Evolutionary conservation across 2,888 invertebrate genomes (phyloP).

Genomic region (Lithophane semibrunnea): DNA sequence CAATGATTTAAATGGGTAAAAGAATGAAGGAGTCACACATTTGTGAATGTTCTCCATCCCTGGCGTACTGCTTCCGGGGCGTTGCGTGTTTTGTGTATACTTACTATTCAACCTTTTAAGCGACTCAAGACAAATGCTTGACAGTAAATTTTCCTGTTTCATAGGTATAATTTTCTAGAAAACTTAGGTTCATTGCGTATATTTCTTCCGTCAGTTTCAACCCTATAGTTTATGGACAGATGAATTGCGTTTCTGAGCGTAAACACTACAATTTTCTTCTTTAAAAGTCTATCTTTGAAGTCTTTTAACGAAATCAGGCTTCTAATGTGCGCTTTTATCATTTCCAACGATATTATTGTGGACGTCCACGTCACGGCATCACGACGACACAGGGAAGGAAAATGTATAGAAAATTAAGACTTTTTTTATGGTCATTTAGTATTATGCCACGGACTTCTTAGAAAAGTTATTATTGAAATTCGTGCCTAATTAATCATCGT

Average conservation of each 20-base stretch:
- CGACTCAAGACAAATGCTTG: conserved; percentile 39
- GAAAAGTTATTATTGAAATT: too few species aligned
- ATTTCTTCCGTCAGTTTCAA: conserved; percentile 37
- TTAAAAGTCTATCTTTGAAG: background rate
- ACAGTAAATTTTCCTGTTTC: conserved; percentile 40
- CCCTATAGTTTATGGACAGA: conserved; percentile 23
- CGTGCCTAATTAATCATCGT: too few species aligned
- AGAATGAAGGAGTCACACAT: too few species aligned
- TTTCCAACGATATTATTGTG: too few species aligned
- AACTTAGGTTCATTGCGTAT: conserved; percentile 32
- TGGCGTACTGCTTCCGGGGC: conserved; percentile 36
- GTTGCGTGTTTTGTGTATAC: conserved; percentile 37
- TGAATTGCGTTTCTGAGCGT: conserved; percentile 12
- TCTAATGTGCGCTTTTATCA: background rate
- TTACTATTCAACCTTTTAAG: conserved; percentile 17
- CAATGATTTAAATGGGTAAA: too few species aligned
- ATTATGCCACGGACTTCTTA: too few species aligned
- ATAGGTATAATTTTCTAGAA: conserved; percentile 50
- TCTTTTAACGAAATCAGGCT: background rate
- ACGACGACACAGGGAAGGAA: too few species aligned
- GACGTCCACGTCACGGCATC: too few species aligned
- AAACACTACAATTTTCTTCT: background rate
- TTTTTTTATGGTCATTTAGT: too few species aligned
- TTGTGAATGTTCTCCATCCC: conserved; percentile 21
- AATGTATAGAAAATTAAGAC: too few species aligned